Base-by-base conservation (phyloP, 2,888 invertebrate species). In the Chironomus riparius region DNA sequence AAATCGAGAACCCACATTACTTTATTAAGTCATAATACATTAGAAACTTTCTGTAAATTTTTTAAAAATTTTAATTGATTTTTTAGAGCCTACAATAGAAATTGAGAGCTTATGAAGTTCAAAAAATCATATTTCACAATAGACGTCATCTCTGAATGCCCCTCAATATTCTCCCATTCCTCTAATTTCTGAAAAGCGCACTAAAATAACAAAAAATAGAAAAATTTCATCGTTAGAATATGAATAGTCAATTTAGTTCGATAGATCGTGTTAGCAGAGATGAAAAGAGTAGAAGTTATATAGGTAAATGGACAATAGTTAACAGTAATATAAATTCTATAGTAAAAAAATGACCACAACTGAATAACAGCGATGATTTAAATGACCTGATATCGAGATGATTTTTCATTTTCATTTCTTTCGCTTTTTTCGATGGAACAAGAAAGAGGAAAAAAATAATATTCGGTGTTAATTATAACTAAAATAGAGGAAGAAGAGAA, bases 381-480 rank as follows among this genome's bases (percentile, higher is more conserved):
- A 56, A 56, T 56, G 15, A 56, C 18, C 50, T 28, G 50, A 50
- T 50, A 50, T 50, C 50, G 50, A 15, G n/a, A 48, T 48, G 12
- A 48, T 48, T 28, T 28, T 48, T n/a, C 48, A 48, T n/a, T 50
- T n/a, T 13, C 15, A 50, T 50, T 28, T 28, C 28, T 28, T 6
- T 4, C 28, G 28, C 15, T 28, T 28, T 5, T 28, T 6, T 4
- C 28, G 28, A 28, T 28, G 5, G n/a, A 50, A 50, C 15, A 28
- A 28, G 28, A 28, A n/a, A n/a, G 6, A 28, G 28, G 5, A 28
- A 28, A 28, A 4, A 28, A 28, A 28, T 6, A 7, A 15, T 6
- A 15, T 15, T 56, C n/a, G 18, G 65, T 22, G 65, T 65, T 65
- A 65, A 65, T 65, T 65, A 65, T 65, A 65, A 65, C 65, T 56